Evolutionary conservation across 2,113 vertebrate genomes (phyloP).

Genomic region (Cynoglossus semilaevis): DNA sequence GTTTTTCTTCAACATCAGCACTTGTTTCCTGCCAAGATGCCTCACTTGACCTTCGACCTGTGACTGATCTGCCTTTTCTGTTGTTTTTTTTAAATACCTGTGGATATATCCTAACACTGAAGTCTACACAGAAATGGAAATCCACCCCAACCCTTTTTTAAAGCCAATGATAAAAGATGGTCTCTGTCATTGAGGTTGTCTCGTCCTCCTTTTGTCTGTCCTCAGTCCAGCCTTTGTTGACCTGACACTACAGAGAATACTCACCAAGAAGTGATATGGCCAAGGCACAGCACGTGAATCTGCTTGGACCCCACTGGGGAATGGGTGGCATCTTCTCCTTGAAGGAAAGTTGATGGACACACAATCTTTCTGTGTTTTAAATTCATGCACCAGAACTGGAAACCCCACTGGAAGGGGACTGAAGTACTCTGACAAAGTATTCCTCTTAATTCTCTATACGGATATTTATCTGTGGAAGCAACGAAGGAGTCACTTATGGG

Average conservation of each 20-base stretch:
- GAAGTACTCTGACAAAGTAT: slow-evolving; percentile 61
- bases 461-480: slow-evolving; percentile 39
- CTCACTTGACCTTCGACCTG: slow-evolving; percentile 45
- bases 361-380: slow-evolving; percentile 21
- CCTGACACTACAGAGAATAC: slow-evolving; percentile 46
- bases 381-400: slow-evolving; percentile 46
- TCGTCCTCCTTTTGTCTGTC: slow-evolving; percentile 58
- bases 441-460: slow-evolving; percentile 45
- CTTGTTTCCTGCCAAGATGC: slow-evolving; percentile 42
- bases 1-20: slow-evolving; percentile 17
- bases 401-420: slow-evolving; percentile 44
- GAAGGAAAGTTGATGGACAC: slow-evolving; percentile 62
- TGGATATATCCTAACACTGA: slow-evolving; percentile 1
- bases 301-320: slow-evolving; percentile 50
- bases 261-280: slow-evolving; percentile 38
- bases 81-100: not conserved
- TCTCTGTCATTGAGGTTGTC: slow-evolving; percentile 70
- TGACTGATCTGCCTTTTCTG: slow-evolving; percentile 13
- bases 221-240: slow-evolving; percentile 49
- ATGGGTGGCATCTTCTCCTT: slow-evolving; percentile 25
- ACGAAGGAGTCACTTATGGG: slow-evolving; percentile 47
- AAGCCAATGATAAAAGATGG: slow-evolving; percentile 55
- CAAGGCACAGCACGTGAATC: slow-evolving; percentile 19
- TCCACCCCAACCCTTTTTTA: not conserved
- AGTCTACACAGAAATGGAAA: slow-evolving; percentile 5